These are phyloP conservation scores for Ceyx margarethae DNA, from an alignment of 2,113 vertebrate genomes.

Conservation along the genomic window DNA sequence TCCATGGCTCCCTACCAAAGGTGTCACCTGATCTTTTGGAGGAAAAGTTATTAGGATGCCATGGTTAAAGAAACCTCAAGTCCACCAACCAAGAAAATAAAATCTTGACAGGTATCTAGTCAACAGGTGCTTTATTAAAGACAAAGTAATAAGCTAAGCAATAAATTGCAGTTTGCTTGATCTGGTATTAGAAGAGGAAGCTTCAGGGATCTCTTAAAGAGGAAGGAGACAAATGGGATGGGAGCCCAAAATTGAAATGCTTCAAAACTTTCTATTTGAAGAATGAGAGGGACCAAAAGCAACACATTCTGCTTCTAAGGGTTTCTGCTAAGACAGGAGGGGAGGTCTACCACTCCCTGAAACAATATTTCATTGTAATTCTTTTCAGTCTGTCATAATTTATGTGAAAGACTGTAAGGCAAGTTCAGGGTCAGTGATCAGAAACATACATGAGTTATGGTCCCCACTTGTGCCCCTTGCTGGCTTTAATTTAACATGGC, in stretches of 20 bases:
- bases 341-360: not conserved
- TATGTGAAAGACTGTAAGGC: conserved; percentile 37
- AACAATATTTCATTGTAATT: not conserved
- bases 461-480: conserved; percentile 14
- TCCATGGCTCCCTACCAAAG: not conserved
- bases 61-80: not conserved
- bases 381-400: conserved; percentile 47
- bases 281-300: not conserved
- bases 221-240: not conserved
- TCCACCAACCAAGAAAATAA: not conserved
- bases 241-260: not conserved
- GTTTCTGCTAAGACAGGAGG: not conserved
- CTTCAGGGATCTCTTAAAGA: not conserved
- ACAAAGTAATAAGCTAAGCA: not conserved
- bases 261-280: not conserved
- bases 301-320: not conserved
- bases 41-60: not conserved
- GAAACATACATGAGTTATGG: conserved; percentile 58
- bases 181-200: not conserved
- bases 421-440: conserved; percentile 70
- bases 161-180: not conserved
- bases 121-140: not conserved
- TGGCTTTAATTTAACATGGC: conserved; percentile 63
- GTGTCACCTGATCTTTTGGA: not conserved
- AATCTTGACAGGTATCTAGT: not conserved